Percentiles rank a stretch among this genome's conserved stretches.
These are phyloP conservation scores for Glyphotaelius pellucidus DNA, from an alignment of 2,888 invertebrate species.

Conservation along the genomic window DNA sequence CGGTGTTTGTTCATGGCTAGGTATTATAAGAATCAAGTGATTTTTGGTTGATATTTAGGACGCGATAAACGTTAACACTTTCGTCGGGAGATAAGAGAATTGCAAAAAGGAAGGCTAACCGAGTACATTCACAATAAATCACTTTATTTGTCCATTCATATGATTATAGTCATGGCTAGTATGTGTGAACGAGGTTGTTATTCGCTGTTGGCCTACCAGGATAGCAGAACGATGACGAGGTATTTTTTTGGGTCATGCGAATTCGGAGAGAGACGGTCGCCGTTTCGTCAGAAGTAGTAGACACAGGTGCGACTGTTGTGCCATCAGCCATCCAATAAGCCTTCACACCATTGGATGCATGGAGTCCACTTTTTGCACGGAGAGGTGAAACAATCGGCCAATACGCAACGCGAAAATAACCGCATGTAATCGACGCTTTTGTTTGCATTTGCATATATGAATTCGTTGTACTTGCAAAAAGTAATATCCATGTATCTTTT, in stretches of 20 bases:
- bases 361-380: constrained; percentile 41
- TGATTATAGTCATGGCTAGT: neutral
- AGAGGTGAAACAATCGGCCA: neutral
- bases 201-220: constrained; percentile 31
- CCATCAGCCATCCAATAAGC: constrained; percentile 41
- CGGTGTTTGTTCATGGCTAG: neutral
- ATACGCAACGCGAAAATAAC: constrained; percentile 25
- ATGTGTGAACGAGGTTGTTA: neutral
- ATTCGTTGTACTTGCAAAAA: neutral
- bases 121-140: neutral
- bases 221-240: constrained; percentile 47
- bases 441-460: neutral
- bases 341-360: constrained; percentile 31
- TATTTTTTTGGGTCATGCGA: constrained; percentile 61
- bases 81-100: constrained; percentile 33
- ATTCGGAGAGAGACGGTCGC: constrained; percentile 49
- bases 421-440: constrained; percentile 8
- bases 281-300: constrained; percentile 56
- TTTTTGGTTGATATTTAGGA: constrained; percentile 10
- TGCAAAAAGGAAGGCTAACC: neutral
- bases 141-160: neutral
- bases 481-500: neutral
- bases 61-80: neutral
- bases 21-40: constrained; percentile 15
- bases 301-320: constrained; percentile 48